Evolutionary conservation across 2,888 invertebrate species (phyloP).

Genomic region (Proisotoma minuta): DNA sequence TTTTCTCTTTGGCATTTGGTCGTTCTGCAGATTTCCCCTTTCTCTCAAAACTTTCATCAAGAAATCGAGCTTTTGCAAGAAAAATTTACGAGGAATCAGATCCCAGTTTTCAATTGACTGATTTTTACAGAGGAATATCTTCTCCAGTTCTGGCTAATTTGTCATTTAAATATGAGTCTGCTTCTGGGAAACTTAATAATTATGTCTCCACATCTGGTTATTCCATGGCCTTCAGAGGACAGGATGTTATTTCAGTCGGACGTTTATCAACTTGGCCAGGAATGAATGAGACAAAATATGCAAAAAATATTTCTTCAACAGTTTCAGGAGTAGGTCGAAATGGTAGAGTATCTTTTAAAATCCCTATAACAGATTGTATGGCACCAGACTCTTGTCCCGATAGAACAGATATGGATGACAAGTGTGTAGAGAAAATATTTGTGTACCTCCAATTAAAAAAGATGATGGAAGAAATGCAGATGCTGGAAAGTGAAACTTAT

Average conservation of each 20-base stretch:
- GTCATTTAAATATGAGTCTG: neutral
- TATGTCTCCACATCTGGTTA: neutral
- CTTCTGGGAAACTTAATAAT: no score
- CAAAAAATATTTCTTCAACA: neutral
- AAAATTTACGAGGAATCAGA: constrained; percentile 70
- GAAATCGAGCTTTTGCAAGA: constrained; percentile 64
- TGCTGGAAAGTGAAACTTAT: neutral
- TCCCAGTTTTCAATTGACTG: constrained; percentile 62
- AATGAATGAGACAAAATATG: neutral
- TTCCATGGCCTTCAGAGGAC: constrained; percentile 15
- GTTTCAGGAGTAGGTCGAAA: neutral
- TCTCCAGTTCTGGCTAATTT: constrained; percentile 61
- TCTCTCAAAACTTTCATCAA: constrained; percentile 61
- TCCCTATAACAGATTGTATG: neutral
- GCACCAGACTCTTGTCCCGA: neutral
- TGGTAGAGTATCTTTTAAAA: neutral
- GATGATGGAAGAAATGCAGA: constrained; percentile 4
- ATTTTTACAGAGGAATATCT: constrained; percentile 64
- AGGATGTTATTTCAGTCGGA: constrained; percentile 47
- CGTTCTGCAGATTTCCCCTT: constrained; percentile 64
- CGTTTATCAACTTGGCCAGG: neutral
- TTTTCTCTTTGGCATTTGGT: constrained; percentile 69
- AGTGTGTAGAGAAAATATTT: constrained; percentile 28
- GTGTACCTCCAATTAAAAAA: constrained; percentile 23
- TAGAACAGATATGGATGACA: constrained; percentile 45